Percentiles rank a stretch among this genome's conserved stretches.
Evolutionary conservation across 2,797 vertebrate genomes (phyloP).

Genomic region (Lepidocolaptes lacrymiger): DNA sequence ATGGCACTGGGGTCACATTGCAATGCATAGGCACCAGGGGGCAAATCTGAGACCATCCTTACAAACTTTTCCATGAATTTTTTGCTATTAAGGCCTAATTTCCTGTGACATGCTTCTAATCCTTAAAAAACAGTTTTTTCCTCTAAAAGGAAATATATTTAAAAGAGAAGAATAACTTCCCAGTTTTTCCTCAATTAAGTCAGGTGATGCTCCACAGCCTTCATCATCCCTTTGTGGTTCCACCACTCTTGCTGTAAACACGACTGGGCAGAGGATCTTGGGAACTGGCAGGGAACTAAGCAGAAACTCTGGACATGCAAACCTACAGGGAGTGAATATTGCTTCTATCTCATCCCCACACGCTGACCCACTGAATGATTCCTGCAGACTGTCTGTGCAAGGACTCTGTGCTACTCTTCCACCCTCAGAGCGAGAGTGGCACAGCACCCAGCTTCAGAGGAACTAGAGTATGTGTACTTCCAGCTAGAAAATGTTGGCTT

Average conservation of each 20-base stretch:
- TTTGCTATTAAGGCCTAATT: background rate
- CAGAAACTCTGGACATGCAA: accelerated
- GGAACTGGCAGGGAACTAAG: background rate
- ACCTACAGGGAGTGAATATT: background rate
- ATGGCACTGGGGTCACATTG: background rate
- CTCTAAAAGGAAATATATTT: background rate
- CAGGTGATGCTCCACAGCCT: background rate
- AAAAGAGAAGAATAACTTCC: background rate
- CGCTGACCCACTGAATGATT: background rate
- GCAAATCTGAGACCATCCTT: background rate
- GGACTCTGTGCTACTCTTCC: background rate
- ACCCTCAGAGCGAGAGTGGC: background rate
- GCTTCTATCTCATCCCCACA: background rate
- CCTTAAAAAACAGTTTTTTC: background rate
- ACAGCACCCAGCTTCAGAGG: background rate
- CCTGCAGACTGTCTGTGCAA: background rate
- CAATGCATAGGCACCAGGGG: background rate
- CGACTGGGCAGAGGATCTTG: background rate
- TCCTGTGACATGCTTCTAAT: background rate
- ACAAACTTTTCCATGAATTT: background rate
- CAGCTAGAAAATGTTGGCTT: background rate
- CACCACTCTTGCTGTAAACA: background rate
- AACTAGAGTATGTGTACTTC: background rate
- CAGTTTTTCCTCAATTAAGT: background rate
- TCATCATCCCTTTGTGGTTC: background rate